These are phyloP conservation scores for Drosophila greeni DNA, from an alignment of 2,888 invertebrate species.

Conservation along the genomic window DNA sequence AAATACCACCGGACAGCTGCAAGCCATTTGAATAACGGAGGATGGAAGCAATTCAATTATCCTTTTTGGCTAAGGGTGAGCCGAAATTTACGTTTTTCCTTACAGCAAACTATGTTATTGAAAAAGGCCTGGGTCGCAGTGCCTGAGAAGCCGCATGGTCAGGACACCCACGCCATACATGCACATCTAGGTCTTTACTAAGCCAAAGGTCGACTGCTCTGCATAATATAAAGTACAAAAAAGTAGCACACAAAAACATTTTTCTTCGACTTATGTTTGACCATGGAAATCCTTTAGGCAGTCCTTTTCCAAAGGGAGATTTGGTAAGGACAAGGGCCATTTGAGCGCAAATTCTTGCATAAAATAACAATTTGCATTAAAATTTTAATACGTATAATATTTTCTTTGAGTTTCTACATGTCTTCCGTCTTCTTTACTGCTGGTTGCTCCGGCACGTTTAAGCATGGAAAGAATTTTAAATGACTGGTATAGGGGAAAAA, in stretches of 20 bases:
- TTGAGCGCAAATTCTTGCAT: constrained; percentile 64
- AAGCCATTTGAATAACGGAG: constrained; percentile 58
- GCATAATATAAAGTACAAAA: constrained; percentile 48
- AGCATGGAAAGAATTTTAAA: constrained; percentile 74
- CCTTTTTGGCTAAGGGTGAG: constrained; percentile 45
- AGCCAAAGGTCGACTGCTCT: constrained; percentile 56
- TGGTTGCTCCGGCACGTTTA: constrained; percentile 55
- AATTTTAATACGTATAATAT: constrained; percentile 72
- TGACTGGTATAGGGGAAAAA: constrained; percentile 27
- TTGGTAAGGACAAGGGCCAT: constrained; percentile 43
- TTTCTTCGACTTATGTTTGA: constrained; percentile 46
- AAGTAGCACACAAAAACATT: constrained; percentile 49
- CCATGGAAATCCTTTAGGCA: constrained; percentile 66
- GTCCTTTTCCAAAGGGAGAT: constrained; percentile 67
- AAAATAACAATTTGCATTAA: constrained; percentile 74
- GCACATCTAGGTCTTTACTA: constrained; percentile 32
- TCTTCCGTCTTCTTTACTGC: constrained; percentile 31
- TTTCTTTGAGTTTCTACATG: constrained; percentile 53
- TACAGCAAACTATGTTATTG: constrained; percentile 20
- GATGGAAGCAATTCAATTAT: constrained; percentile 64
- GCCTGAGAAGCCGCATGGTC: constrained; percentile 38
- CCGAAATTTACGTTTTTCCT: not conserved
- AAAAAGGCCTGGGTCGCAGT: constrained; percentile 59
- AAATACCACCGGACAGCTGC: constrained; percentile 49
- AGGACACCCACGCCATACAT: constrained; percentile 34